phyloP scores from a whole-genome alignment of 2,888 invertebrate species.

The Platycnemis pennipes region DNA sequence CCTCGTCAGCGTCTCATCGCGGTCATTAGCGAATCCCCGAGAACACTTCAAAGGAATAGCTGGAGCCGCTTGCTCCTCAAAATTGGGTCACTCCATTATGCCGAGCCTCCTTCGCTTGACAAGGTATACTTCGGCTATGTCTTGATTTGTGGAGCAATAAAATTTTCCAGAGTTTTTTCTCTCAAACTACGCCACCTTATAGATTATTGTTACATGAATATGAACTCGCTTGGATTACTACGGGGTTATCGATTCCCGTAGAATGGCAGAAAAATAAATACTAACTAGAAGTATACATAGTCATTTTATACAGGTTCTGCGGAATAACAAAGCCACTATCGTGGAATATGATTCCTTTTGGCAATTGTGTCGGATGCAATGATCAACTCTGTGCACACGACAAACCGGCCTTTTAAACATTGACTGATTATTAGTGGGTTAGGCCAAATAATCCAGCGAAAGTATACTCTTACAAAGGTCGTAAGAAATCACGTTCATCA shows the following conservation, averaged over 20 bases:
- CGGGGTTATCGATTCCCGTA: neutral
- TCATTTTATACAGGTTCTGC: neutral
- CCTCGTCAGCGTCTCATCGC: neutral
- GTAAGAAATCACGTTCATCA: too few species aligned
- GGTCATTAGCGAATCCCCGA: conserved; percentile 2
- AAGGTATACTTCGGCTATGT: neutral
- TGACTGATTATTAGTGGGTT: too few species aligned
- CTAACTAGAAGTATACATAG: neutral
- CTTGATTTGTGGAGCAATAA: neutral
- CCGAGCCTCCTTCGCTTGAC: neutral
- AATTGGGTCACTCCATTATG: conserved; percentile 37
- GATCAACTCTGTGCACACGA: too few species aligned
- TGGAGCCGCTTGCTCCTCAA: neutral
- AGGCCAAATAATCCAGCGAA: too few species aligned
- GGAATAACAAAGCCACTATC: neutral
- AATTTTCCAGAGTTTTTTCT: neutral
- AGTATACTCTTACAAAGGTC: too few species aligned
- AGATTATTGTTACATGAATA: neutral
- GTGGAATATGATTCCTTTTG: neutral
- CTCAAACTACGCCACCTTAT: neutral
- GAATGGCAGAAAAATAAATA: neutral
- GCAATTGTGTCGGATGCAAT: too few species aligned
- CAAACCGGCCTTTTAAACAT: too few species aligned
- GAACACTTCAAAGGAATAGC: neutral
- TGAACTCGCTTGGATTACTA: neutral